Conservation (phyloP, 2,888 invertebrate genomes). For the Plebejus melissa region DNA sequence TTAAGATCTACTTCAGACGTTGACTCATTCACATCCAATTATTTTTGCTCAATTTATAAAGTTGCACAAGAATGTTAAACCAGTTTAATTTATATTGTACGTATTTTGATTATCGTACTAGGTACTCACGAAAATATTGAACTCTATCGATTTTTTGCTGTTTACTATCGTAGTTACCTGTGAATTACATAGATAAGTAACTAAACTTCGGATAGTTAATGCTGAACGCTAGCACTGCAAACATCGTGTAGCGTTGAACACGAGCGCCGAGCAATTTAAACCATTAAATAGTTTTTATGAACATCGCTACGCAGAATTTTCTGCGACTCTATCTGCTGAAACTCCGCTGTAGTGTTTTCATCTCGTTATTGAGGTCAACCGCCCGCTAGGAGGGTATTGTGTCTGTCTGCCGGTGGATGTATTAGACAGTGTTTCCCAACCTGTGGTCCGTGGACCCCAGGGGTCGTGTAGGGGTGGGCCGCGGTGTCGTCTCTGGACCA, state of each 20-base stretch:
- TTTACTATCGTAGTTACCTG: neutral
- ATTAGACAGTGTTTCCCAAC: too few species aligned
- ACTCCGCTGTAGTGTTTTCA: neutral
- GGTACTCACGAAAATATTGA: neutral
- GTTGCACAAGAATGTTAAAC: neutral
- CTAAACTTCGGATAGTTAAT: neutral
- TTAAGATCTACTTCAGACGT: conserved; percentile 13
- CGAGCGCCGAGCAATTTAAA: neutral
- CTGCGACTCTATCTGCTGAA: neutral
- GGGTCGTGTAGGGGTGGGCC: neutral
- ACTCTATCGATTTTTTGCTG: neutral
- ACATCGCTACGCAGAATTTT: neutral
- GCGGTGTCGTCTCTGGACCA: too few species aligned
- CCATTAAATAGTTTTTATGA: neutral
- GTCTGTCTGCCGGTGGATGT: neutral
- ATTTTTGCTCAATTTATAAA: neutral
- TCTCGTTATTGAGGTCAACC: neutral
- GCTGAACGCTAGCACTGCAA: neutral
- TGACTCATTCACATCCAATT: conserved; percentile 11
- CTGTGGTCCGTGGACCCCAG: too few species aligned
- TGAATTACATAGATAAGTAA: neutral
- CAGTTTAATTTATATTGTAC: neutral
- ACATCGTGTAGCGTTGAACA: neutral
- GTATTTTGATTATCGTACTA: neutral
- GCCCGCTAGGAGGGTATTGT: neutral